Base-by-base conservation (phyloP, 2,113 vertebrate genomes). In the Gasterosteus nipponicus region DNA sequence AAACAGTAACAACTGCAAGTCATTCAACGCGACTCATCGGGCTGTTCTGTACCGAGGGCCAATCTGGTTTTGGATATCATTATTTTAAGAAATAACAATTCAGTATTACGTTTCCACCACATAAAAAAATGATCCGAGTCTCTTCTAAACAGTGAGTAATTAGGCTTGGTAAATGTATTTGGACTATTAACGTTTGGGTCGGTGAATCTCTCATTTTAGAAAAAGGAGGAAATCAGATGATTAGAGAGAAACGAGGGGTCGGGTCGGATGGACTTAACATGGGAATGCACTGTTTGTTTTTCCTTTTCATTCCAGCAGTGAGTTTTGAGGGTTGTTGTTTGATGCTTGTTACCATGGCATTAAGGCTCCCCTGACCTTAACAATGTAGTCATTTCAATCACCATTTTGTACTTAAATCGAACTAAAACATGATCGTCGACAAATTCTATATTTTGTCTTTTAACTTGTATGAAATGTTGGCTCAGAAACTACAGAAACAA, bases 1-100 rank as follows among this genome's bases (percentile, higher is more conserved):
- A 83, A 85, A 86, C 86, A 78, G 78, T 59, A 77, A 86, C 19
- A 29, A 70, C 38, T 73, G 62, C 39, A 6, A 77, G 58, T 73
- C 75, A 53, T 46, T 53, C 47, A 71, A 19, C 49, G 49, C 19
- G 47, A 38, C 58, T 67, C 14, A n/a, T 22, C 38, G 70, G 64
- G 65, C 26, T 18, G 14, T 60, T 16, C 35, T 73, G 35, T 38
- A 38, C 35, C 35, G 22, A 26, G 19, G 4, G 49, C 19, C 46
- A 47, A 47, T 47, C 49, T 51, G 49, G 19, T 51, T 10, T 51
- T 51, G 49, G 49, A 51, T 8, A 51, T 19, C 49, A 51, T 51
- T 51, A 51, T 51, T 22, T 51, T 9, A 51, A n/a, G 19, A 51
- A 51, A 51, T 22, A 51, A 51, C 19, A 51, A n/a, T n/a, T n/a